Evolutionary conservation across 2,113 vertebrate genomes (phyloP).

Genomic region (Rutilus rutilus): DNA sequence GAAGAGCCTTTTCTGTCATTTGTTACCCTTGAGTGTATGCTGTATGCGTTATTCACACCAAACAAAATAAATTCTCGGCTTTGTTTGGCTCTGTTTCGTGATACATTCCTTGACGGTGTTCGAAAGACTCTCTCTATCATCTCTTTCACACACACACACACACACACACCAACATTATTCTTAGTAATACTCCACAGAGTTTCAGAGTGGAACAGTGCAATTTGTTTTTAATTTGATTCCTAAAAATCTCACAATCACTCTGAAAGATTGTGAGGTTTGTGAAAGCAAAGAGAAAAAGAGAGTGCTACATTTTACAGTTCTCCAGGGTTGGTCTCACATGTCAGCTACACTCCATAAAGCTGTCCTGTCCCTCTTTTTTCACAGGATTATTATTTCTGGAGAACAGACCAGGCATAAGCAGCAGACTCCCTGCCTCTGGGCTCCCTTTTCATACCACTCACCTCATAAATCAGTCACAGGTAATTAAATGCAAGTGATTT

Average conservation of each 20-base stretch:
- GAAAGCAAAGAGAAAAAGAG: constrained; percentile 42
- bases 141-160: constrained; percentile 52
- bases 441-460: constrained; percentile 79
- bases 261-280: constrained; percentile 21
- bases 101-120: constrained; percentile 14
- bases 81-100: background rate
- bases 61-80: constrained; percentile 20
- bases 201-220: background rate
- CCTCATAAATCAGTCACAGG: constrained; percentile 84
- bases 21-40: background rate
- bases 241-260: constrained; percentile 10
- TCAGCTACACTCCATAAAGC: constrained; percentile 82
- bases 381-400: constrained; percentile 76
- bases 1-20: constrained; percentile 30
- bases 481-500: constrained; percentile 84
- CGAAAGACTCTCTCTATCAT: constrained; percentile 19
- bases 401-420: constrained; percentile 69
- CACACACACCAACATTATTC: constrained; percentile 47
- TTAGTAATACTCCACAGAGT: constrained; percentile 30
- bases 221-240: constrained; percentile 22
- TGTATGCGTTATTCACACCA: background rate
- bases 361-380: constrained; percentile 69
- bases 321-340: constrained; percentile 62
- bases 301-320: constrained; percentile 56
- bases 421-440: constrained; percentile 73